These are phyloP conservation scores for Chionoecetes opilio DNA, from an alignment of 1,140 invertebrate genomes.

Conservation along the genomic window DNA sequence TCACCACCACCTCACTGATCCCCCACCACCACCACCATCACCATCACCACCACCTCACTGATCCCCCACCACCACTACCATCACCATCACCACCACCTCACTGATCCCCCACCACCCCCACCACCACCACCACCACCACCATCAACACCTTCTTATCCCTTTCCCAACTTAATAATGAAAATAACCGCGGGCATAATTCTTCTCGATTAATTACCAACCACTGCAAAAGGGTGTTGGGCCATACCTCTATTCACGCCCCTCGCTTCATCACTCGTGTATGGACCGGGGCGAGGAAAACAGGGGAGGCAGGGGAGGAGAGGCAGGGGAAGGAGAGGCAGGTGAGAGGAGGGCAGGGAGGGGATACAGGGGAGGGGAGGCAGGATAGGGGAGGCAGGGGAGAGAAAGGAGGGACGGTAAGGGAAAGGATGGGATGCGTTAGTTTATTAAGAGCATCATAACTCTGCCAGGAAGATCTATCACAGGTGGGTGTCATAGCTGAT, in stretches of 20 bases:
- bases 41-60: too few species aligned
- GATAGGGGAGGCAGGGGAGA: too few species aligned
- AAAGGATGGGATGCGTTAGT: neutral
- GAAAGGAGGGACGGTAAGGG: too few species aligned
- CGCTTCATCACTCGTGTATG: neutral
- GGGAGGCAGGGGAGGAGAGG: neutral
- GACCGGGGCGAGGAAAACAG: neutral
- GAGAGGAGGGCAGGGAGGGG: neutral
- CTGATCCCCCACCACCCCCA: neutral
- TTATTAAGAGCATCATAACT: neutral
- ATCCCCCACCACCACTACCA: too few species aligned
- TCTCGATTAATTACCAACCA: conserved; percentile 10
- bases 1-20: too few species aligned
- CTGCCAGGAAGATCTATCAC: too few species aligned
- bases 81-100: neutral
- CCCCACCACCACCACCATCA: too few species aligned
- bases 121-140: neutral
- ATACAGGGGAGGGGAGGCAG: neutral
- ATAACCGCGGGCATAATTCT: neutral
- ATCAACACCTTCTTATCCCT: neutral
- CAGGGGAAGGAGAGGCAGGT: neutral
- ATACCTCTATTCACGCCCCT: neutral
- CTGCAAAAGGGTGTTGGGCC: neutral
- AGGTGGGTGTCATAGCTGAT: too few species aligned
- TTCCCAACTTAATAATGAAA: neutral